phyloP scores from a whole-genome alignment of 2,113 vertebrate genomes.

The Daboia siamensis region DNA sequence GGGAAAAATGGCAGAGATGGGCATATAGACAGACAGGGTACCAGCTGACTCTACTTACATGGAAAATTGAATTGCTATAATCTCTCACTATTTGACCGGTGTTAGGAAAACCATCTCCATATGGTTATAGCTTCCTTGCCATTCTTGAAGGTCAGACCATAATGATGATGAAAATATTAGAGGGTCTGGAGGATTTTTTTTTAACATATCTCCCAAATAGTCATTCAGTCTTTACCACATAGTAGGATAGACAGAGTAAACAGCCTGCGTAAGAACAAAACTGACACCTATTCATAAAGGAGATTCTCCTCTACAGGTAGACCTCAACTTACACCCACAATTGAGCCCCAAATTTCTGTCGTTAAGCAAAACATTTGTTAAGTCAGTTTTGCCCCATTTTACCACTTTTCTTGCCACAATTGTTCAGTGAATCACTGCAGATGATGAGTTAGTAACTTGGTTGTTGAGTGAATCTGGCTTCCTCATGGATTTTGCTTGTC shows the following conservation, averaged over 20 bases:
- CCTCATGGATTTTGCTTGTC: too few species aligned
- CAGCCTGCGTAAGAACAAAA: neutral
- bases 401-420: too few species aligned
- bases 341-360: too few species aligned
- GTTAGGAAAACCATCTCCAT: neutral
- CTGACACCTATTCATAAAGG: neutral
- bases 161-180: neutral
- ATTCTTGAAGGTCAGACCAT: fast-evolving
- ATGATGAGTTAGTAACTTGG: too few species aligned
- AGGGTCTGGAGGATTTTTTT: neutral
- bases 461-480: too few species aligned
- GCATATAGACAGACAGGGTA: neutral
- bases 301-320: too few species aligned
- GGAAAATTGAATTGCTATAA: neutral
- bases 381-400: too few species aligned
- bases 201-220: neutral
- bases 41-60: neutral
- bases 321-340: too few species aligned
- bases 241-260: neutral
- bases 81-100: neutral
- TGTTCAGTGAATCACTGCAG: too few species aligned
- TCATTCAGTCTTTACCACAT: neutral
- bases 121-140: neutral
- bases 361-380: too few species aligned
- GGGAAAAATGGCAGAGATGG: neutral